Conservation (phyloP, 1,140 invertebrate genomes). For the Penaeus indicus region DNA sequence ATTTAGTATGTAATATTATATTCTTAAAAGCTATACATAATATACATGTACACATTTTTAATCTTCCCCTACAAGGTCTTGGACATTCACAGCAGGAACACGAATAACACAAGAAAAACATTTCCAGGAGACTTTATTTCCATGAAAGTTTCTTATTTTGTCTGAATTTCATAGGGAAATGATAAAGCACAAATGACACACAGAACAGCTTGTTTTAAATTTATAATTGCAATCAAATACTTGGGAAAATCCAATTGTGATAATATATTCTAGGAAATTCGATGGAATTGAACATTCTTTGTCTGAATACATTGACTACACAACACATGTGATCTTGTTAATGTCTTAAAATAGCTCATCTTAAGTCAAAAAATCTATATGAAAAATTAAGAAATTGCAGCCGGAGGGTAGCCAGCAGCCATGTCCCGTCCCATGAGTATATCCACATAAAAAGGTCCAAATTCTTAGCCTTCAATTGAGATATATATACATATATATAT, state of each 20-base stretch:
- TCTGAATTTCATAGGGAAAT: constrained; percentile 61
- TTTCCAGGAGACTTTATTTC: constrained; percentile 61
- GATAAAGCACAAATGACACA: constrained; percentile 63
- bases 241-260: constrained; percentile 53
- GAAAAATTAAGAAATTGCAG: constrained; percentile 61
- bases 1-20: too few relatives aligned
- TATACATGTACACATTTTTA: constrained; percentile 41
- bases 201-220: constrained; percentile 57
- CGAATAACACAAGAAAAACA: constrained; percentile 36
- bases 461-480: constrained; percentile 49
- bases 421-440: constrained; percentile 60
- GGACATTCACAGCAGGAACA: neutral
- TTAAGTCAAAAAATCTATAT: constrained; percentile 60
- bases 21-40: neutral
- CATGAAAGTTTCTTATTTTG: constrained; percentile 59
- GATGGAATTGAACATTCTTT: constrained; percentile 61
- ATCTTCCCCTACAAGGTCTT: constrained; percentile 4
- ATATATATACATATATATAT: constrained; percentile 6
- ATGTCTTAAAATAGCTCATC: constrained; percentile 62
- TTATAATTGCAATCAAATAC: constrained; percentile 56
- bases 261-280: constrained; percentile 56
- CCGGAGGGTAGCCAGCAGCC: constrained; percentile 59
- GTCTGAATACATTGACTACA: constrained; percentile 60
- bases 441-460: constrained; percentile 53
- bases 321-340: constrained; percentile 64